Percentiles rank a stretch among this genome's conserved stretches.
Conservation (phyloP, 2,888 invertebrate genomes). For the Euclidia mi region DNA sequence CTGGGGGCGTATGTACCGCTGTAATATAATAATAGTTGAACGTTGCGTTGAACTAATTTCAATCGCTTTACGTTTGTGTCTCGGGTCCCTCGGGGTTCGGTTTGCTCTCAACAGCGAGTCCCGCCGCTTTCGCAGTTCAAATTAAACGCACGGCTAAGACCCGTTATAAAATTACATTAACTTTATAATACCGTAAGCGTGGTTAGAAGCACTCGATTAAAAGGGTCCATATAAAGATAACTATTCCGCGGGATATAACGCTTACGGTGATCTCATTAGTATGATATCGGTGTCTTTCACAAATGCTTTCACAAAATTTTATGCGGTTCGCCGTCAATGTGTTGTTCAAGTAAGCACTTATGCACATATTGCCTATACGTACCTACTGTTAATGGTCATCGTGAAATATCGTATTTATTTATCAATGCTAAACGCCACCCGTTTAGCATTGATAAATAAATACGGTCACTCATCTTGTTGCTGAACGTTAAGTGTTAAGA, state of each 20-base stretch:
- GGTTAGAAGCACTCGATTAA: constrained; percentile 74
- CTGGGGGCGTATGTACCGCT: neutral
- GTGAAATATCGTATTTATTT: too few relatives aligned
- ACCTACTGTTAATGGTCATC: neutral
- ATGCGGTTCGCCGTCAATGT: constrained; percentile 16
- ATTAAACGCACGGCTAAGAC: constrained; percentile 71
- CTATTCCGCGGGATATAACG: constrained; percentile 69
- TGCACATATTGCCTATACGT: constrained; percentile 7
- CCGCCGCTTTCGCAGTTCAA: constrained; percentile 59
- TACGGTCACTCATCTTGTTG: too few relatives aligned
- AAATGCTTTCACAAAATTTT: constrained; percentile 41
- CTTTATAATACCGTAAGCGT: constrained; percentile 70
- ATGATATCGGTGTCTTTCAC: constrained; percentile 48
- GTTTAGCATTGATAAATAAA: too few relatives aligned
- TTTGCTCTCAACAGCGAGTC: constrained; percentile 24
- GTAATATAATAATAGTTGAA: constrained; percentile 10
- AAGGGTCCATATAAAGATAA: constrained; percentile 75
- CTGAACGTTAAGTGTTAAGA: too few relatives aligned
- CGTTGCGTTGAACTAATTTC: constrained; percentile 19
- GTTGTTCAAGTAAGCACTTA: neutral
- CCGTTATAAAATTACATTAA: constrained; percentile 75
- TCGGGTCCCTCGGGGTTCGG: constrained; percentile 31
- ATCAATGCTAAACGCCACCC: too few relatives aligned
- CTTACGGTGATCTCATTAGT: constrained; percentile 52
- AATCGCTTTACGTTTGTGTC: constrained; percentile 25